These are phyloP conservation scores for Chrysina gloriosa DNA, from an alignment of 2,888 invertebrate genomes.

Conservation along the genomic window DNA sequence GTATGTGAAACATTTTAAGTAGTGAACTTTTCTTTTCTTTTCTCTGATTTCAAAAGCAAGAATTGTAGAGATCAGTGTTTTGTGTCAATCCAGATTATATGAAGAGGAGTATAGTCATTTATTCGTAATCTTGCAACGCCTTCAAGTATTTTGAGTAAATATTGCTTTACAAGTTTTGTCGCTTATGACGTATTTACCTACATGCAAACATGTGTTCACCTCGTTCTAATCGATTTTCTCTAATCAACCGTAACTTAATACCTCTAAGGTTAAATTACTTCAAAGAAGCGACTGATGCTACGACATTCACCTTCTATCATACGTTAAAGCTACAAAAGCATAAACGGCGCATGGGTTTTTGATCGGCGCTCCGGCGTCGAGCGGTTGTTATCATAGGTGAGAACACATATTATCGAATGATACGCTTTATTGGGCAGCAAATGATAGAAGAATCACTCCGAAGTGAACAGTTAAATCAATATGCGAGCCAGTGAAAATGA, in stretches of 20 bases:
- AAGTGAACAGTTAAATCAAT: constrained; percentile 36
- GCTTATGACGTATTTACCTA: too few species aligned
- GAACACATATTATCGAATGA: constrained; percentile 44
- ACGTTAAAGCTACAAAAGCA: constrained; percentile 55
- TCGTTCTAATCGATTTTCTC: constrained; percentile 27
- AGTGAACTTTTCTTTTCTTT: too few species aligned
- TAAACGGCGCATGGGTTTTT: constrained; percentile 49
- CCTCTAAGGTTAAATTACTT: constrained; percentile 39
- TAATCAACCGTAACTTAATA: constrained; percentile 27
- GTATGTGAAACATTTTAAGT: too few species aligned
- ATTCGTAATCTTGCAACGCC: too few species aligned
- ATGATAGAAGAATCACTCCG: constrained; percentile 26
- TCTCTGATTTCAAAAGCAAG: too few species aligned
- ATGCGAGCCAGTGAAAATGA: constrained; percentile 25
- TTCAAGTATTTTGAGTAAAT: neutral
- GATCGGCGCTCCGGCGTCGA: constrained; percentile 47
- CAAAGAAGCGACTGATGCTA: constrained; percentile 40
- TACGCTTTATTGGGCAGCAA: constrained; percentile 31
- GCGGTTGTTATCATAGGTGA: constrained; percentile 43
- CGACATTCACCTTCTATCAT: constrained; percentile 48
- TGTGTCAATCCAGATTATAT: too few species aligned
- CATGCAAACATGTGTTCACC: too few species aligned
- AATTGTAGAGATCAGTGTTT: too few species aligned
- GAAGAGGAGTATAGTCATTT: too few species aligned
- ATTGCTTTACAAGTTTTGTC: too few species aligned